A percentile compares a stretch with the other conserved stretches of the same genome.
These are phyloP conservation scores for Sylvilagus bachmani DNA, from an alignment of 2,113 vertebrate species.

Conservation along the genomic window DNA sequence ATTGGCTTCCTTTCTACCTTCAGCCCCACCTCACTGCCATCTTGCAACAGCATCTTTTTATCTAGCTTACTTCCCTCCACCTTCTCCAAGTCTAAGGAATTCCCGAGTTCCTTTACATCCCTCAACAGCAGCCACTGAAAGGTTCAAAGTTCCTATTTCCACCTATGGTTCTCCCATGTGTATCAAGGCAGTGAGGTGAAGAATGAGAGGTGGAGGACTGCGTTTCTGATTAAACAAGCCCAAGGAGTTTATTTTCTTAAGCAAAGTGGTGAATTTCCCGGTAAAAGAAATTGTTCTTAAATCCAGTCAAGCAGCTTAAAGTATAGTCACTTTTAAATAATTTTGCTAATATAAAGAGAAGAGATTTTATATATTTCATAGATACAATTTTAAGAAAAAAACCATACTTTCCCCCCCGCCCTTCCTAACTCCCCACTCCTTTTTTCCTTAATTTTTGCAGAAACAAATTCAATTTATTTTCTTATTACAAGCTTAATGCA, in stretches of 20 bases:
- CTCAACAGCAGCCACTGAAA: neutral
- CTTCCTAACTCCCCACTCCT: too few relatives aligned
- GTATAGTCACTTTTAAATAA: neutral
- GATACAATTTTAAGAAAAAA: too few relatives aligned
- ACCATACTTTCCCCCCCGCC: too few relatives aligned
- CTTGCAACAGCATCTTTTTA: neutral
- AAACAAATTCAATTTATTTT: too few relatives aligned
- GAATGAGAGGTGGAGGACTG: neutral
- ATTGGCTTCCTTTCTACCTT: neutral
- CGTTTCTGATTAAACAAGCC: neutral
- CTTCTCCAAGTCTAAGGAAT: neutral
- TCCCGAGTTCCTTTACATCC: accelerated
- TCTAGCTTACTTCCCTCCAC: neutral
- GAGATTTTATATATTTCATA: too few relatives aligned
- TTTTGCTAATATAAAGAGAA: too few relatives aligned
- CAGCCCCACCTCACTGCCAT: neutral
- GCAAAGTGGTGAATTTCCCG: neutral
- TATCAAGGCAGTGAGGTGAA: neutral
- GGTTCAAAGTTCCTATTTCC: neutral
- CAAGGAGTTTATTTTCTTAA: neutral
- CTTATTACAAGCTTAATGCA: too few relatives aligned
- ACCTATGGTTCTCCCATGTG: neutral
- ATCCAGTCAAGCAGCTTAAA: neutral
- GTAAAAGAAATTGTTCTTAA: neutral
- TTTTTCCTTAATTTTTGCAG: too few relatives aligned